Evolutionary conservation across 2,797 vertebrate species (phyloP).

Genomic region (Alcedo quadribrachys): DNA sequence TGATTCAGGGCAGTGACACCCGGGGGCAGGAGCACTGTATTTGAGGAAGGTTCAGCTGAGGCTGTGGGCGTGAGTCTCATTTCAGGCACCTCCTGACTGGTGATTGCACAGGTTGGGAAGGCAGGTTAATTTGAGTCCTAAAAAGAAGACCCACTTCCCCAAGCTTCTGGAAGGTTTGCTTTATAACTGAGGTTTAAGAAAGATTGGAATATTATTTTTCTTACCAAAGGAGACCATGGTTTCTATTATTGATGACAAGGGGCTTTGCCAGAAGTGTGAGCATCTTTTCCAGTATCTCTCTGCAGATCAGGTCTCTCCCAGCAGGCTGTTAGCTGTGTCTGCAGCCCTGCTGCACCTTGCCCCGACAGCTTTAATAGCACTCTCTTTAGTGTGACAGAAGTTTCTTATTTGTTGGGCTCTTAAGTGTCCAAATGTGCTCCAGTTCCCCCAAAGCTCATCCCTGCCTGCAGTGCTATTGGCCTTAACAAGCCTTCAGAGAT

Average conservation of each 20-base stretch:
- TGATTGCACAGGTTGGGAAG: not conserved
- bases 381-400: not conserved
- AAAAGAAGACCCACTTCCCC: not conserved
- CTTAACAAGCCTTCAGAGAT: not conserved
- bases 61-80: not conserved
- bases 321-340: not conserved
- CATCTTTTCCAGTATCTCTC: accelerated
- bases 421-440: not conserved
- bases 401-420: not conserved
- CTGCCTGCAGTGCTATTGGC: not conserved
- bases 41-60: not conserved
- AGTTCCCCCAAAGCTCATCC: not conserved
- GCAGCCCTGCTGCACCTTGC: not conserved
- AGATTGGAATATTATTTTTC: not conserved
- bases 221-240: not conserved
- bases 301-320: not conserved
- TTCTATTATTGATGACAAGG: not conserved
- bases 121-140: not conserved
- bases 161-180: not conserved
- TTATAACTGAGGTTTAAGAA: not conserved
- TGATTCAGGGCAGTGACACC: not conserved
- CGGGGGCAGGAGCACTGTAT: not conserved
- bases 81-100: not conserved
- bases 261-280: not conserved
- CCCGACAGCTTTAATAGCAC: not conserved